Evolutionary conservation across 2,888 invertebrate genomes (phyloP), one percentile per base, ranked within the genome.

Genomic region (Petrophora chlorosata): DNA sequence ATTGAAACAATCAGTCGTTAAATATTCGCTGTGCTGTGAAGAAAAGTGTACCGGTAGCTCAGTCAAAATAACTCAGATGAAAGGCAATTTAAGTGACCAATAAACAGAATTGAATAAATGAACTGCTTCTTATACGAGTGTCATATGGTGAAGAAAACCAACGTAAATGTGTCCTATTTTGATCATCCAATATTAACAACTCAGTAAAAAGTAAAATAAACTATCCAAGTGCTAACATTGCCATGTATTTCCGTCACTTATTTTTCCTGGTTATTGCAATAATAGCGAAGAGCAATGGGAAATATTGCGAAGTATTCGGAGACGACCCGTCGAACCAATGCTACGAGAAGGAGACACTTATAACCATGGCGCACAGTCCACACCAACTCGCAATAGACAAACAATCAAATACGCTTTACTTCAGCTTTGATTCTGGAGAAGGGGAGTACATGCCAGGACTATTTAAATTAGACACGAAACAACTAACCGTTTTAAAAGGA

Each of bases 371-470:
- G 2, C 86, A 86, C 54, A 87, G 80, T 34, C 80, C 88, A 0
- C 85, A 88, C 57, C 88, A 88, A 64, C 59, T 88, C 8, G 72
- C 83, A 0, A 76, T 88, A 0, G 78, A 85, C 52, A 74, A 53
- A 56, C 34, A 33, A 3, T 61, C 79, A 2, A 84, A 88, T 46
- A 76, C 69, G 0, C 40, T 88, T 2, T 87, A 82, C 62, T 85
- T 86, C 57, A 86, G 87, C 54, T 84, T 85, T 44, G 86, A 86
- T 58, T 70, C 75, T 0, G 85, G 85, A 2, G 71, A 81, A 53
- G 85, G 85, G 1, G 85, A 86, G 52, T 85, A 81, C 47, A 52
- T 77, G 1, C 85, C 86, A 3, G 84, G 79, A 0, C 59, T 76
- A 8, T 53, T 79, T 0, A 66, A 76, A 13, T 70, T 87, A 7